phyloP scores from a whole-genome alignment of 2,888 invertebrate species.

The Sympetrum striolatum region DNA sequence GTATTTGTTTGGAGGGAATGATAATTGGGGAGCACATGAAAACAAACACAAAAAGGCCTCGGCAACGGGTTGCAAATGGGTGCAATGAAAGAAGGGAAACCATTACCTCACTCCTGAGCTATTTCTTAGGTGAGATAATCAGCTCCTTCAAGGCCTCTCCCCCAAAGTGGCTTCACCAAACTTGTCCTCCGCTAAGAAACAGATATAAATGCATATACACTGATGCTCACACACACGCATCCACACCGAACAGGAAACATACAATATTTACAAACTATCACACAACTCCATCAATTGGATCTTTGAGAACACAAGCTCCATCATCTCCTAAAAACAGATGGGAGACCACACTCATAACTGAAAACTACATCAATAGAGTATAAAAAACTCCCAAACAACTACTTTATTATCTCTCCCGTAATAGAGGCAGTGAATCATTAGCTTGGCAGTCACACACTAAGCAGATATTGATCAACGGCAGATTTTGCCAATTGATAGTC shows the following conservation, averaged over 20 bases:
- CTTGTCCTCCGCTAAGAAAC: conserved; percentile 29
- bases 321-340: conserved; percentile 29
- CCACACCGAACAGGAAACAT: conserved; percentile 32
- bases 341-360: conserved; percentile 40
- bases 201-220: conserved; percentile 38
- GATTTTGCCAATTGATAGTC: background rate
- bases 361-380: conserved; percentile 32
- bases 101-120: background rate
- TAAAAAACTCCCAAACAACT: conserved; percentile 33
- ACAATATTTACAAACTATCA: conserved; percentile 41
- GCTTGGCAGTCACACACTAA: conserved; percentile 43
- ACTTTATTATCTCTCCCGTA: conserved; percentile 26
- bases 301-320: conserved; percentile 32
- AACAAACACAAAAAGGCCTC: conserved; percentile 31
- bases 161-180: background rate
- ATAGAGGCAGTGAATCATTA: conserved; percentile 43
- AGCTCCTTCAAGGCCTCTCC: background rate
- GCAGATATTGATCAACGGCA: conserved; percentile 13
- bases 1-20: conserved; percentile 32
- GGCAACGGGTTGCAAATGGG: background rate
- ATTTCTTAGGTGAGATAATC: background rate
- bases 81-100: background rate
- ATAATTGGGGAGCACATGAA: conserved; percentile 14
- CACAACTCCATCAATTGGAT: conserved; percentile 23
- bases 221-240: conserved; percentile 16